Percentiles rank a stretch among this genome's conserved stretches.
Conservation (phyloP, 2,113 vertebrate genomes). For the Mionectes macconnelli region DNA sequence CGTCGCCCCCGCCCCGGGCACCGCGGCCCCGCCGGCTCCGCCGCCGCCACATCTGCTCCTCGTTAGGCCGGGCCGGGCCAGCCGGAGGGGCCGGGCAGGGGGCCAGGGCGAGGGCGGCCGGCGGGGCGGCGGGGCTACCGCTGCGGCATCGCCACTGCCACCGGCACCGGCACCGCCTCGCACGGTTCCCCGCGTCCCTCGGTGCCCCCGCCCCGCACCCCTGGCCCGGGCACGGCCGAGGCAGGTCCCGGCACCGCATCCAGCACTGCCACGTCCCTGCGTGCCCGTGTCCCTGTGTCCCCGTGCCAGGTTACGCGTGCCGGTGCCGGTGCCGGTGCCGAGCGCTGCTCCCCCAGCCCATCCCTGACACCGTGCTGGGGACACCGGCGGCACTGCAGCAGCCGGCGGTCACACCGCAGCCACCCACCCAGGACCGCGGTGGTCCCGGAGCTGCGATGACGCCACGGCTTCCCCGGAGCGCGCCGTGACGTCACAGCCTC, state of each 20-base stretch:
- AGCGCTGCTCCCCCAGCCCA: background rate
- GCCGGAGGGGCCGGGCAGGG: background rate
- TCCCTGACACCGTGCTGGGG: background rate
- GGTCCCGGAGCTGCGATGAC: background rate
- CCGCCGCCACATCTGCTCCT: constrained; percentile 68
- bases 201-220: background rate
- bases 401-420: background rate
- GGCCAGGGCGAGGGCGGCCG: background rate
- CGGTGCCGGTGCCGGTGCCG: no score
- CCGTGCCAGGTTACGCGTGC: background rate
- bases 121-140: background rate
- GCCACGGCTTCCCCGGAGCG: background rate
- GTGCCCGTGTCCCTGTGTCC: background rate
- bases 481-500: background rate
- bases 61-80: constrained; percentile 54
- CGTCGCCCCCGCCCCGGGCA: no score
- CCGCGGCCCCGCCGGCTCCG: constrained; percentile 10
- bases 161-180: no score
- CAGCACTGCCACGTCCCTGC: background rate
- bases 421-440: background rate
- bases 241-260: background rate
- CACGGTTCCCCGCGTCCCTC: background rate
- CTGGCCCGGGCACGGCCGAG: background rate
- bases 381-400: background rate
- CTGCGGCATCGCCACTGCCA: background rate